These are phyloP conservation scores for Notarius lentiginosus DNA, from an alignment of 2,113 vertebrate genomes.

Conservation along the genomic window DNA sequence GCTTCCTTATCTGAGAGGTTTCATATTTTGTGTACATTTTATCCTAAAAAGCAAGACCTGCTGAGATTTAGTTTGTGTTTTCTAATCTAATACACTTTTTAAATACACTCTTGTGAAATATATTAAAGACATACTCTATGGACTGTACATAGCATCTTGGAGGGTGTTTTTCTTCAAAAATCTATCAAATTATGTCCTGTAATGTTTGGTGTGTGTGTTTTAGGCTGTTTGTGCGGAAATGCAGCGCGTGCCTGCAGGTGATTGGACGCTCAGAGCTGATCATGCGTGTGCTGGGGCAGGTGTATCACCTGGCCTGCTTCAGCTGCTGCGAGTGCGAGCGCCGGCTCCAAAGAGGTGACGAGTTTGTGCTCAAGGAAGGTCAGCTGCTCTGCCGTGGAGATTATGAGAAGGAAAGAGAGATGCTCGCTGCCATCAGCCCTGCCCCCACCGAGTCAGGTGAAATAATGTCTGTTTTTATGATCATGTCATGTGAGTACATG, in stretches of 20 bases:
- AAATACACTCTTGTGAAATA: background rate
- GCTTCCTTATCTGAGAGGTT: background rate
- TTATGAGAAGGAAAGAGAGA: slow-evolving; percentile 89
- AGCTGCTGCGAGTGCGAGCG: slow-evolving; percentile 90
- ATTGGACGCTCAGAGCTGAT: slow-evolving; percentile 85
- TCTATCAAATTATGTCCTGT: background rate
- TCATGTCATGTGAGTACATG: background rate
- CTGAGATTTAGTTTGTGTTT: background rate
- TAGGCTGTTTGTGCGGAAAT: slow-evolving; percentile 87
- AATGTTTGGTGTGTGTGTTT: slow-evolving; percentile 10
- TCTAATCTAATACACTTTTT: background rate
- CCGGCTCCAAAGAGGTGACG: slow-evolving; percentile 83
- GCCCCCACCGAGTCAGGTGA: slow-evolving; percentile 84
- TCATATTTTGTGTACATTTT: background rate
- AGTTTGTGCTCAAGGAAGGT: slow-evolving; percentile 89
- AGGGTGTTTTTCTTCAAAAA: background rate
- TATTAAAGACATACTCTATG: background rate
- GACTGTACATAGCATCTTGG: background rate
- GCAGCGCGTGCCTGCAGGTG: slow-evolving; percentile 84
- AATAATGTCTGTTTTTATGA: background rate
- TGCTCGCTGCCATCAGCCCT: slow-evolving; percentile 84
- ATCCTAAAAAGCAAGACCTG: background rate
- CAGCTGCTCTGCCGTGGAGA: slow-evolving; percentile 87
- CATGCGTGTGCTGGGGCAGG: slow-evolving; percentile 85
- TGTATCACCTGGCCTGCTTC: slow-evolving; percentile 88